Evolutionary conservation across 1,140 invertebrate genomes (phyloP), one percentile per base, ranked within the genome.

Genomic region (Rhyacophila brunnea): DNA sequence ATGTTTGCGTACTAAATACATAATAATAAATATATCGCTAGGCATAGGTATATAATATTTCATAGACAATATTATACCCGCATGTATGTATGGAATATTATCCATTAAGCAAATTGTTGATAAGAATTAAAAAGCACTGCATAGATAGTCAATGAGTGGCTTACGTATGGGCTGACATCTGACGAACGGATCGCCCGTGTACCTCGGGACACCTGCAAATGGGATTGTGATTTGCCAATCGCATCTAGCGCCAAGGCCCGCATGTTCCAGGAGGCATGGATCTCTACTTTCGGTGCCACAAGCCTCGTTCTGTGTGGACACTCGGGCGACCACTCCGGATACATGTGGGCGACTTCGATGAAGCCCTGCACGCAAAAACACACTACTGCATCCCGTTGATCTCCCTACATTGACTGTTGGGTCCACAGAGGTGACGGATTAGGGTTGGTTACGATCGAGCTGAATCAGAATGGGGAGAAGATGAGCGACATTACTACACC

Each of bases 211-310:
- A 87, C 32, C 71, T 74, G 68, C 86, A 87, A 38, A 82, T 82
- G 3, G 85, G 83, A 58, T 73, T 81, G 62, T 87, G 83, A 66
- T 83, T 84, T 61, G 80, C 75, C 1, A 85, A 60, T 74, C 69
- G 67, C 86, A 88, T 58, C 81, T 75, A 5, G 85, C 80, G 67
- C 79, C 80, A 9, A 83, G 68, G 9, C 84, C n/a, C 85, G 66
- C 86, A 88, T n/a, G 81, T 81, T 14, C 84, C 84, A 14, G 81
- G n/a, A n/a, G 80, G 67, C 84, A 86, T 32, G 85, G 85, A 69
- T 87, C 81, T 61, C 68, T 73, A 72, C 85, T 84, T 67, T 83
- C 78, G 63, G 84, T 80, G 1, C 83, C 80, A 66, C 85, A 86
- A 7, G 84, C 82, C 62, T 83, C 71, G 63, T 84, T 79, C 53